Evolutionary conservation across 2,797 vertebrate species (phyloP).

Genomic region (Propithecus deckenii): DNA sequence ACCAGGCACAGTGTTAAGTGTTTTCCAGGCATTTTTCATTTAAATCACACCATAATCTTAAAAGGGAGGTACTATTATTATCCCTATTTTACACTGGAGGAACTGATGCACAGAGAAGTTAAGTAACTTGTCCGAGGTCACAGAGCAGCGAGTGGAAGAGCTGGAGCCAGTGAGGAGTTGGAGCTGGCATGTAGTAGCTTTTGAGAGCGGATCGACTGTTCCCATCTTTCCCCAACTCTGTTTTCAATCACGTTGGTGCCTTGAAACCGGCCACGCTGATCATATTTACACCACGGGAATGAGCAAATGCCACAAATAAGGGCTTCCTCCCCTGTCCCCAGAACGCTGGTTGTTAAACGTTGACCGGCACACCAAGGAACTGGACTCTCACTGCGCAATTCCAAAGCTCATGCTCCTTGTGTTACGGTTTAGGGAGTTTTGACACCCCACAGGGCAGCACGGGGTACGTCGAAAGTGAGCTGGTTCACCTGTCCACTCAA

Average conservation of each 20-base stretch:
- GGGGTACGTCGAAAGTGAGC: rapidly evolving
- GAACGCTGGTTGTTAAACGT: neutral
- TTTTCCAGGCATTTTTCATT: neutral
- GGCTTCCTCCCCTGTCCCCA: neutral
- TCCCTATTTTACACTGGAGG: neutral
- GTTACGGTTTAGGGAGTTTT: neutral
- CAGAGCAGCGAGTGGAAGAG: neutral
- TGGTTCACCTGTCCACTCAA: neutral
- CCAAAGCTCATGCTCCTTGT: too few relatives aligned
- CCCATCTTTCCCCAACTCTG: rapidly evolving
- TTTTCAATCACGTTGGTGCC: neutral
- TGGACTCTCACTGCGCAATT: rapidly evolving
- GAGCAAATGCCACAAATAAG: neutral
- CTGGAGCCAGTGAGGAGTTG: neutral
- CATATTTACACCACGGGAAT: neutral
- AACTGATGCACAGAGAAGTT: neutral
- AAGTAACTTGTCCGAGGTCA: neutral
- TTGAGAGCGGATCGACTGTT: rapidly evolving
- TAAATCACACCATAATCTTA: neutral
- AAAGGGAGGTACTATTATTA: neutral
- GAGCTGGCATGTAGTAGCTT: rapidly evolving
- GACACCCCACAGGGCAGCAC: neutral
- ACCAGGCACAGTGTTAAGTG: neutral
- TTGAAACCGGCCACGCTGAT: neutral
- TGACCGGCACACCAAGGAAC: rapidly evolving